phyloP scores from a whole-genome alignment of 2,113 vertebrate species.

The Cephalophus harveyi region DNA sequence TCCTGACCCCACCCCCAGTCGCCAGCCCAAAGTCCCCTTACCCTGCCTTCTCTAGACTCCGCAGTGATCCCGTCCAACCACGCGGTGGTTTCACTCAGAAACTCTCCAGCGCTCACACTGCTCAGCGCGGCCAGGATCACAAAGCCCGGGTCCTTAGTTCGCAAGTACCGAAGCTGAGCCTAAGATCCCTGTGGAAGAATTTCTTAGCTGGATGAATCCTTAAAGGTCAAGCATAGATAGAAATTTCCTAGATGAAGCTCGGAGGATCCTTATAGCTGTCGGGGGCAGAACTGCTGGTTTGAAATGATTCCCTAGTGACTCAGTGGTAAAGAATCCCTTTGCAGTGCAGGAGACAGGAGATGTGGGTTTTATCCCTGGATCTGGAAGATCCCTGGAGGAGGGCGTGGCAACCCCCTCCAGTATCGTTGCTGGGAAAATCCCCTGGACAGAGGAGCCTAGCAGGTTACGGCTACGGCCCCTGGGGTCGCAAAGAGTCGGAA shows the following conservation, averaged over 20 bases:
- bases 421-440: background rate
- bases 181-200: background rate
- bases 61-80: fast-evolving
- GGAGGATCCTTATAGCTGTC: background rate
- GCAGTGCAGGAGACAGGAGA: background rate
- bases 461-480: background rate
- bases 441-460: background rate
- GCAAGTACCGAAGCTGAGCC: background rate
- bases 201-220: background rate
- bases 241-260: background rate
- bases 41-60: background rate
- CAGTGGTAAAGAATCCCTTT: background rate
- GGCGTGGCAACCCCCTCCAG: background rate
- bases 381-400: background rate
- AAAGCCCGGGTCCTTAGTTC: background rate
- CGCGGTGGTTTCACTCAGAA: background rate
- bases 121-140: fast-evolving
- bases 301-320: background rate
- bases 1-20: background rate
- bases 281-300: background rate
- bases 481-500: background rate
- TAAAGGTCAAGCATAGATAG: constrained; percentile 26
- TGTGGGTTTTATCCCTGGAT: background rate
- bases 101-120: too few relatives aligned
- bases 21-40: background rate